Base-by-base conservation (phyloP, 1,140 invertebrate species). In the Polypedilum pembai region DNA sequence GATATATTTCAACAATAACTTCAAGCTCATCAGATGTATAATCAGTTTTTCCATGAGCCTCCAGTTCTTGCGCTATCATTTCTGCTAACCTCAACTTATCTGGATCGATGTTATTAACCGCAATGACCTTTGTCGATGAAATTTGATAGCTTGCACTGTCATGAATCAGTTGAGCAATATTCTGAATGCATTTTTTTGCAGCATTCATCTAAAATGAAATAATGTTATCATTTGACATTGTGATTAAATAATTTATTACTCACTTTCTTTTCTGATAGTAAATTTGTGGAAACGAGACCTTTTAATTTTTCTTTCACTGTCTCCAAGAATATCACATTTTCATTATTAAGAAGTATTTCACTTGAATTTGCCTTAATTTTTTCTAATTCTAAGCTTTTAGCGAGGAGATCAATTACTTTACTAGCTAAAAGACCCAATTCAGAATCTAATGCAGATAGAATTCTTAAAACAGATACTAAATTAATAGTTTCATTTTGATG, bases 1-100 rank as follows among this genome's bases (percentile, higher is more conserved):
- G 45, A 56, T 12, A 56, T n/a, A 56, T 56, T 56, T 56, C 45
- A n/a, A n/a, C n/a, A 56, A 56, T 56, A 15, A 56, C 45, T 56
- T 56, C 45, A 8, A 56, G 45, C 10, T 56, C 45, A n/a, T 56
- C 45, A n/a, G 45, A n/a, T 1, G n/a, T n/a, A n/a, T 12, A 4
- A 56, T 56, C 45, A 56, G 12, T 56, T 56, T 56, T 56, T 0
- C 45, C 45, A 1, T n/a, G n/a, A 4, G 45, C 8, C 3, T 4
- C 10, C 12, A 56, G 12, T 56, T 12, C 45, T 15, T 15, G 12
- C n/a, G 45, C 45, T 8, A 56, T 56, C 12, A 56, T 56, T 15
- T 56, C 45, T 15, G 45, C n/a, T n/a, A 56, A 4, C n/a, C 5
- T 33, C 5, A 33, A 3, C 5, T 33, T 33, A 33, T 56, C 45